Conservation (phyloP, 2,797 vertebrate genomes). For the Amblyopsis hoosieri region DNA sequence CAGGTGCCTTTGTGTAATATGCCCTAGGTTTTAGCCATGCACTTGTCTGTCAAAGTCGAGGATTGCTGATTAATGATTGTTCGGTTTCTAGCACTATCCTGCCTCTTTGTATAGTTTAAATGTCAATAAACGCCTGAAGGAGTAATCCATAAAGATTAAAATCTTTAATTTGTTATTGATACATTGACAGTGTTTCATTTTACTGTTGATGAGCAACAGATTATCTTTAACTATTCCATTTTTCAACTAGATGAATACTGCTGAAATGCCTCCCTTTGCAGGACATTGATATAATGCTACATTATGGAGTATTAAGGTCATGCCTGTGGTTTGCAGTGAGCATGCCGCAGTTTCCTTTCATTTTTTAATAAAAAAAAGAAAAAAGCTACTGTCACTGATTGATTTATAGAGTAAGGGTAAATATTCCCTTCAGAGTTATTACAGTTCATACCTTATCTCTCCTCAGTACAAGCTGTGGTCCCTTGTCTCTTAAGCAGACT, state of each 20-base stretch:
- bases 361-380: conserved; percentile 20
- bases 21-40: too few species aligned
- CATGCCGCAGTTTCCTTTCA: conserved; percentile 10
- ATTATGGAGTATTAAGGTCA: conserved; percentile 28
- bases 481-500: not conserved
- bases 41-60: too few species aligned
- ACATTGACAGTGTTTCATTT: conserved; percentile 48
- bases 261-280: conserved; percentile 2
- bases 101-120: too few species aligned
- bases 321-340: conserved; percentile 29
- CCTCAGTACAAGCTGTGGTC: not conserved
- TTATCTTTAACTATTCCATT: not conserved
- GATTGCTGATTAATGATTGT: too few species aligned
- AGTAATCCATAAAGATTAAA: too few species aligned
- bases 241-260: conserved; percentile 35
- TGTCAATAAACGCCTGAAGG: too few species aligned
- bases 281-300: not conserved
- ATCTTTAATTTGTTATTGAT: conserved; percentile 47
- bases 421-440: conserved; percentile 36
- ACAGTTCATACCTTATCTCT: conserved; percentile 32
- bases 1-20: not conserved
- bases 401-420: conserved; percentile 41
- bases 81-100: too few species aligned
- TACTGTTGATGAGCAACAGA: conserved; percentile 5
- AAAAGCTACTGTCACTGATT: conserved; percentile 12